Evolutionary conservation across 2,113 vertebrate genomes (phyloP).

Genomic region (Aphelocoma coerulescens): DNA sequence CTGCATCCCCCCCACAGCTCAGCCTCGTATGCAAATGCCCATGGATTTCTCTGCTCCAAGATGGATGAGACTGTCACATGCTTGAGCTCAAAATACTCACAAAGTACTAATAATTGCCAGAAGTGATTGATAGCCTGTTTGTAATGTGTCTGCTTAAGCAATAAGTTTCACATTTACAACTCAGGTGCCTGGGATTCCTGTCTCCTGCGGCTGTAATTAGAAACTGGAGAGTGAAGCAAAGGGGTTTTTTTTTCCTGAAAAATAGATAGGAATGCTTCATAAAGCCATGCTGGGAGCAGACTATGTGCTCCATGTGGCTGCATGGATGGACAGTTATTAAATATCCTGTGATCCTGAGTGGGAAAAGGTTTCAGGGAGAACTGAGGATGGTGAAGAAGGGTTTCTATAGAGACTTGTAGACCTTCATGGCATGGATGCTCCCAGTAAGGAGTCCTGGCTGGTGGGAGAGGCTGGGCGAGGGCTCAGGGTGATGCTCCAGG

Average conservation of each 20-base stretch:
- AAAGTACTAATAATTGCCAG: conserved; percentile 11
- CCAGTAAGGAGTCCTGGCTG: background rate
- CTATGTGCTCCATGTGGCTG: background rate
- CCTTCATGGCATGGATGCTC: background rate
- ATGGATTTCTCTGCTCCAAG: background rate
- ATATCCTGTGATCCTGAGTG: background rate
- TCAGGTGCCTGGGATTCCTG: background rate
- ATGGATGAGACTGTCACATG: conserved; percentile 3
- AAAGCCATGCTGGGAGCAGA: background rate
- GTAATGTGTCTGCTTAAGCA: background rate
- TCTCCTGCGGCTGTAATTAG: background rate
- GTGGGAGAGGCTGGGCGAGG: background rate
- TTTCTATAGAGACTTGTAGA: background rate
- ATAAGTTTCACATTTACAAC: background rate
- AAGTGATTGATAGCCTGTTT: background rate
- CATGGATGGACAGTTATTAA: background rate
- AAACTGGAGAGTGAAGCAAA: background rate
- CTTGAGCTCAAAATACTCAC: background rate
- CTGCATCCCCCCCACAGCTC: background rate
- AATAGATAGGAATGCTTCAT: background rate
- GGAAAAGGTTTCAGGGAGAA: background rate
- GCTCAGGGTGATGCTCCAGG: background rate
- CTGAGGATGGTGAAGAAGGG: background rate
- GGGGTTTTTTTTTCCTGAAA: background rate
- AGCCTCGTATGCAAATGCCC: background rate